Evolutionary conservation across 2,113 vertebrate species (phyloP).

Genomic region (Brienomyrus longianalis): DNA sequence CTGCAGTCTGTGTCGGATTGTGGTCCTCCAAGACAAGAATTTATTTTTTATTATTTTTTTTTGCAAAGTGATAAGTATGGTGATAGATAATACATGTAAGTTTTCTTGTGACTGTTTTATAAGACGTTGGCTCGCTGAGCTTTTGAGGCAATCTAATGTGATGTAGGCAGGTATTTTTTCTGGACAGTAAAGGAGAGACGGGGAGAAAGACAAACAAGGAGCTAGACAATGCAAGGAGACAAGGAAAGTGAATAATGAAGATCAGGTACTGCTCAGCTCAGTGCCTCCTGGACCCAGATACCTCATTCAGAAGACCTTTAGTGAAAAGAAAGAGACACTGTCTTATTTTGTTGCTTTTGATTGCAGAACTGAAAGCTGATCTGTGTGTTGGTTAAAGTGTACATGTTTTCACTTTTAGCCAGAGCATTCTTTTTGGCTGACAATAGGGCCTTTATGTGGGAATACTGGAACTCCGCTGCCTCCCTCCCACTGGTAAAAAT

Average conservation of each 20-base stretch:
- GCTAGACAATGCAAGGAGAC: background rate
- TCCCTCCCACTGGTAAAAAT: slow-evolving; percentile 37
- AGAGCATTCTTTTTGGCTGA: slow-evolving; percentile 40
- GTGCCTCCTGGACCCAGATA: slow-evolving; percentile 25
- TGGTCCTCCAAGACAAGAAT: no score
- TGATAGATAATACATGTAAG: background rate
- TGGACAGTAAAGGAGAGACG: background rate
- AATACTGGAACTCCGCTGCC: slow-evolving; percentile 10
- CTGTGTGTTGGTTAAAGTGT: slow-evolving; percentile 39
- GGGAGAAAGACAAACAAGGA: background rate
- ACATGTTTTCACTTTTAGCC: slow-evolving; percentile 49
- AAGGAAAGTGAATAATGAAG: slow-evolving; percentile 13
- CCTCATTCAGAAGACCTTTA: slow-evolving; percentile 28
- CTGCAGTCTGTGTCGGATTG: no score
- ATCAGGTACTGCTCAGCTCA: slow-evolving; percentile 22
- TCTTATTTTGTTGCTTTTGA: slow-evolving; percentile 24
- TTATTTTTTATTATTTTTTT: no score
- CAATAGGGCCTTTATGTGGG: slow-evolving; percentile 51
- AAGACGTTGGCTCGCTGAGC: background rate
- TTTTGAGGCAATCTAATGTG: background rate
- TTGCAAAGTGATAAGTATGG: no score
- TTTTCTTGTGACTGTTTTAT: background rate
- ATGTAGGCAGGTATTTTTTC: background rate
- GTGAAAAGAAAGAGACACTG: slow-evolving; percentile 43
- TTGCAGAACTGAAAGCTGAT: slow-evolving; percentile 43